Conservation (phyloP, 2,888 invertebrate species). For the Glomeris marginata region DNA sequence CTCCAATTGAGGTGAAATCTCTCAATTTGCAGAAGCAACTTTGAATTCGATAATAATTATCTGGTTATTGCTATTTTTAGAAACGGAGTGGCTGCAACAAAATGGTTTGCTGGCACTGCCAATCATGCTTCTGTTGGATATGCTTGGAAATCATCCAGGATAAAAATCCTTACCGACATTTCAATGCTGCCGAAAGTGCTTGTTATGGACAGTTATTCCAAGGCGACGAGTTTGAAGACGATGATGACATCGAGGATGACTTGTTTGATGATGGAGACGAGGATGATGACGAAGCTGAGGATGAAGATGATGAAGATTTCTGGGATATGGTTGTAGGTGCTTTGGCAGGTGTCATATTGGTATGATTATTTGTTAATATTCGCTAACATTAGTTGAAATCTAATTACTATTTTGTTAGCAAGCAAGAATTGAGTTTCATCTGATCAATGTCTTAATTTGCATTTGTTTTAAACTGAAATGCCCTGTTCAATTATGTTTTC, state of each 20-base stretch:
- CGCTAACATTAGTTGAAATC: too few species aligned
- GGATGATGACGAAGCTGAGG: slow-evolving; percentile 14
- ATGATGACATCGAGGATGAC: slow-evolving; percentile 25
- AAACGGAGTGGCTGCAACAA: slow-evolving; percentile 52
- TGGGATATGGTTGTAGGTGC: too few species aligned
- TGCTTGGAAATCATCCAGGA: slow-evolving; percentile 35
- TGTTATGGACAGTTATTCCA: slow-evolving; percentile 40
- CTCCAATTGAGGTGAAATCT: slow-evolving; percentile 38
- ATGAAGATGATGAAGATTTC: slow-evolving; percentile 4
- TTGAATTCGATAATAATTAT: too few species aligned
- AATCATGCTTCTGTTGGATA: slow-evolving; percentile 47
- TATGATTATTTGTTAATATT: too few species aligned
- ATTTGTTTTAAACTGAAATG: too few species aligned
- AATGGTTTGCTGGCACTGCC: slow-evolving; percentile 47
- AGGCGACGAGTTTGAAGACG: slow-evolving; percentile 20
- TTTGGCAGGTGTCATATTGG: too few species aligned
- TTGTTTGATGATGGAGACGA: background rate
- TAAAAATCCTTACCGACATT: slow-evolving; percentile 42
- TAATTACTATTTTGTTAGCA: too few species aligned
- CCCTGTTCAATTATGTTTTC: too few species aligned
- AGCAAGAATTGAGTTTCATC: too few species aligned
- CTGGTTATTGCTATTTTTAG: slow-evolving; percentile 25
- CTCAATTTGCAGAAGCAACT: too few species aligned
- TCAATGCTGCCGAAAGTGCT: slow-evolving; percentile 30
- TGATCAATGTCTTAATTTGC: too few species aligned